These are phyloP conservation scores for Amblyornis subalaris DNA, from an alignment of 2,113 vertebrate genomes.

Conservation along the genomic window DNA sequence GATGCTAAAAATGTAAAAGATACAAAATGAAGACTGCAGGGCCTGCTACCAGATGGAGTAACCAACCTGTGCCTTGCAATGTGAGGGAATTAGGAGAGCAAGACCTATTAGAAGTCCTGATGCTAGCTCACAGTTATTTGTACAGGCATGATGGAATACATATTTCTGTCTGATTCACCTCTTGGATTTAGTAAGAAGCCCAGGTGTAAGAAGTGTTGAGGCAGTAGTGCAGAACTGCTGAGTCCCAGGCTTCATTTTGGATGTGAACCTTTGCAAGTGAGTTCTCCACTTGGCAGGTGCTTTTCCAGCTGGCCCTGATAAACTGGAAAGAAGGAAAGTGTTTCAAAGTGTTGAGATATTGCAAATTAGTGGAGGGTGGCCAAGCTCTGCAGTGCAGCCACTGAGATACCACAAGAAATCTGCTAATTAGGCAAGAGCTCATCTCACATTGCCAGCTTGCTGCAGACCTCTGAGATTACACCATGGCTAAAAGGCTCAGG, in stretches of 20 bases:
- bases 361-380: background rate
- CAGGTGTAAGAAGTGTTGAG: background rate
- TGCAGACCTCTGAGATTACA: background rate
- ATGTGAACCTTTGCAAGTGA: background rate
- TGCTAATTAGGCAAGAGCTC: conserved; percentile 29
- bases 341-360: conserved; percentile 9
- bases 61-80: background rate
- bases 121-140: background rate
- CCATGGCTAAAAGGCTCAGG: background rate
- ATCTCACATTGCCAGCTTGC: background rate
- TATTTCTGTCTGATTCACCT: background rate
- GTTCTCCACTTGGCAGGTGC: background rate
- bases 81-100: background rate
- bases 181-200: background rate
- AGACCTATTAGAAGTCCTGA: background rate
- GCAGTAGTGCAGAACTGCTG: background rate
- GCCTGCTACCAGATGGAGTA: background rate
- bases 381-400: background rate
- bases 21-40: background rate
- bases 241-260: background rate
- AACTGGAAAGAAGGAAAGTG: background rate
- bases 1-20: background rate
- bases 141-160: background rate
- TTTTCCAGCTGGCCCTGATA: conserved; percentile 15
- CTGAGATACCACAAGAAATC: background rate